Base-by-base conservation (phyloP, 2,113 vertebrate species). In the Acrocephalus kingi region DNA sequence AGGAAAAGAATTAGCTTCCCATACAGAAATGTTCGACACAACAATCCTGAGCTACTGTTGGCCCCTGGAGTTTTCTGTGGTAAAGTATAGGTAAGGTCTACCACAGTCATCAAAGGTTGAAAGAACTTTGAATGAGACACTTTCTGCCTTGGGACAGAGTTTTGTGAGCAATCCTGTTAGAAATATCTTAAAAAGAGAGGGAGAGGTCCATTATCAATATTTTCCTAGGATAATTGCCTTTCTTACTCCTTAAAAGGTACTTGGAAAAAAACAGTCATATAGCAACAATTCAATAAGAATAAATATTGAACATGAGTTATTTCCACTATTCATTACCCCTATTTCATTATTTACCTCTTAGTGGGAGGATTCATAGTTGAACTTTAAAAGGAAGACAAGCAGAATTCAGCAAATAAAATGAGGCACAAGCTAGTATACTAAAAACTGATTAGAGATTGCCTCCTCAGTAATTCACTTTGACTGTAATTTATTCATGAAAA, bases 401-500 rank as follows among this genome's bases (percentile, higher is more conserved):
- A 76, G 23, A 86, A 75, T 67, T 76, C 51, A 56, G 45, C 15
- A 93, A 79, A 83, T 31, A 89, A 89, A 94, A 76, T 30, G 14
- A 55, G 15, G 23, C 35, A 81, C 17, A 76, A 81, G 19, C n/a
- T 35, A 68, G 21, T 68, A 69, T 39, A 76, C 20, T 59, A 24
- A 95, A 94, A 88, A 88, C 13, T 61, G 28, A 62, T 88, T 94
- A 84, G 21, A 43, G 56, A 69, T 67, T 82, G 3, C 16, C 13
- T 84, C 13, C 62, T 93, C 48, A 84, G 21, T 89, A 90, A 77
- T 19, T 83, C 55, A 33, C 37, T 90, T 74, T 90, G 59, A 87
- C 56, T 78, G 66, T 94, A 94, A 94, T 94, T 88, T 94, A 95
- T 96, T 94, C 51, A 78, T 84, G 7, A 77, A 84, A 94, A 90